Evolutionary conservation across 2,797 vertebrate genomes (phyloP).

Genomic region (Hyperoplus immaculatus): DNA sequence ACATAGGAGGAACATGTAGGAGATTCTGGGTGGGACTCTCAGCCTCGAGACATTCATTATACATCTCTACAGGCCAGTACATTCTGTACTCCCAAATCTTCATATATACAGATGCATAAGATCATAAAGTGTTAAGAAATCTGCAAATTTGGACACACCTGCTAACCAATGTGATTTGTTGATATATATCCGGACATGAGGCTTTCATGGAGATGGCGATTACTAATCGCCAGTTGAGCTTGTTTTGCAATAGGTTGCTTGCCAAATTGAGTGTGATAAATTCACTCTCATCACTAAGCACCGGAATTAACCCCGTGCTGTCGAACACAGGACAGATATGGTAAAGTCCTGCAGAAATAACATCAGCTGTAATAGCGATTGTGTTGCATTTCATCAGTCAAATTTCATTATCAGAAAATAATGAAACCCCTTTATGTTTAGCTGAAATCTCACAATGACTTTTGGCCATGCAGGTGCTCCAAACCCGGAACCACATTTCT

Average conservation of each 20-base stretch:
- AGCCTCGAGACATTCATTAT: slow-evolving; percentile 56
- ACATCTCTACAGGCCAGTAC: slow-evolving; percentile 40
- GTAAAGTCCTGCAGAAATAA: neutral
- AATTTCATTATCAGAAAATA: slow-evolving; percentile 12
- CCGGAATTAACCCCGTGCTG: neutral
- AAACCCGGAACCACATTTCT: slow-evolving; percentile 20
- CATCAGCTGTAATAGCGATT: slow-evolving; percentile 8
- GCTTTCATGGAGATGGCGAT: slow-evolving; percentile 4
- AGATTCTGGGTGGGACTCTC: slow-evolving; percentile 61
- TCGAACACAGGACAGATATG: neutral
- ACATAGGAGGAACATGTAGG: slow-evolving; percentile 56
- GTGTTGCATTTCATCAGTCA: slow-evolving; percentile 37
- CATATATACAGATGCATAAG: slow-evolving; percentile 33
- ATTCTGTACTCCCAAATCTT: slow-evolving; percentile 54
- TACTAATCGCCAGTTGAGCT: neutral
- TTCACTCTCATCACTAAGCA: neutral
- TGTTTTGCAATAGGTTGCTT: neutral
- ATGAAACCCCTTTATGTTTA: slow-evolving; percentile 10
- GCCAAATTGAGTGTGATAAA: neutral
- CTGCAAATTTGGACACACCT: neutral
- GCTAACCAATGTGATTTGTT: neutral
- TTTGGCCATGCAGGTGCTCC: slow-evolving; percentile 5
- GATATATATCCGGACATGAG: slow-evolving; percentile 7
- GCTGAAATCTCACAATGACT: slow-evolving; percentile 18
- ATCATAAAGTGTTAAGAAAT: slow-evolving; percentile 3